Evolutionary conservation across 2,797 vertebrate species (phyloP), one percentile per base, ranked within the genome.

Genomic region (Pseudomugil tenellus): DNA sequence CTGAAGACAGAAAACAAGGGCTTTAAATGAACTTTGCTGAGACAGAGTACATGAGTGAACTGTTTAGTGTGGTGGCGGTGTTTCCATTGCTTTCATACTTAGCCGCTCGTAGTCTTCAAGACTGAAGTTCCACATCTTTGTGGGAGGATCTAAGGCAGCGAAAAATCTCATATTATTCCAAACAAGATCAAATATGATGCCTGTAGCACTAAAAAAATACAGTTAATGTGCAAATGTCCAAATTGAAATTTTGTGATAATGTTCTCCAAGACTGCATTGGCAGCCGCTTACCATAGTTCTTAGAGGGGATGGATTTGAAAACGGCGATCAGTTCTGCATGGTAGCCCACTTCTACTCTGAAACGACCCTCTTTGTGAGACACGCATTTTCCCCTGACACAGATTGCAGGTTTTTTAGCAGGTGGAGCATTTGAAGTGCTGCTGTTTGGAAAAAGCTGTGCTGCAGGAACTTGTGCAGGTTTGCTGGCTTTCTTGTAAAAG

Each of bases 111-210:
- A 96, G 87, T 99, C 94, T 8, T 91, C 87, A 76, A 97, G 83
- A 82, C 93, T 92, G 87, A 99, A 99, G 92, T 95, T 95, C 98
- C 98, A 99, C 58, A 84, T 97, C 85, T 96, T 99, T 46, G 84
- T 94, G 60, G 76, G 63, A 68, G 96, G 94, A 89, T 99, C 98
- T 99, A 85, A 85, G 23, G 39, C 34, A 69, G 32, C 70, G 48
- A 68, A 12, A 67, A 55, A 54, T 1, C 53, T 2, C 19, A 3
- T 6, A 55, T 57, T 39, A 46, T 51, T 51, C 6, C n/a, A 72
- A 54, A 60, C 31, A 4, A 58, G 6, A 35, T 11, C 16, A 41
- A 43, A 43, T 43, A 43, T n/a, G 19, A 19, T 43, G 41, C 19
- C 0, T 8, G 2, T 43, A 43, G 41, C 41, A n/a, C 41, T n/a